Base-by-base conservation (phyloP, 2,888 invertebrate species). In the Aproaerema taeniolella region DNA sequence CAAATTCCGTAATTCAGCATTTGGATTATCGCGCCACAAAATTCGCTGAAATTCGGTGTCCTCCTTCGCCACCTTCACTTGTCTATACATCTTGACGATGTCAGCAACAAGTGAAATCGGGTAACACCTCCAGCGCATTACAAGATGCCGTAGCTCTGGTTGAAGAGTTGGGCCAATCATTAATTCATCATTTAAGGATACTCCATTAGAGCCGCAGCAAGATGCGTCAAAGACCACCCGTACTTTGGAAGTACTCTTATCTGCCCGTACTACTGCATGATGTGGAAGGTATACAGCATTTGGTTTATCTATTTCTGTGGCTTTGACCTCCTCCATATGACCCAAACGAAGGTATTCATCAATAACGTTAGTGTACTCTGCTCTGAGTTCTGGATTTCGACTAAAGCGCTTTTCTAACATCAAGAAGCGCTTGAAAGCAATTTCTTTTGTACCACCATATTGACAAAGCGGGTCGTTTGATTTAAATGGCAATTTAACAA, bases 11-110 rank as follows among this genome's bases (percentile, higher is more conserved):
- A 56, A 31, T 5, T 41, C 38, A 6, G 28, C 4, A 12, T 41
- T 31, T 25, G 34, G 20, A 24, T 39, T 12, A 30, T 42, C 25
- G 7, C 41, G 14, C 48, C 45, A 48, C 3, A 47, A 7, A n/a
- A 49, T 39, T 13, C 49, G 29, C 12, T 49, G 49, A 31, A 24
- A 49, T 6, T 38, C 37, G 8, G 39, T 12, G 28, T 62, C 46
- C 7, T 49, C 38, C 6, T 47, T 43, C 8, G 31, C 13, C 59
- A 62, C 55, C n/a, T n/a, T n/a, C n/a, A n/a, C n/a, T n/a, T n/a
- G n/a, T n/a, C n/a, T n/a, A n/a, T n/a, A n/a, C n/a, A 62, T 62
- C 43, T 62, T 54, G 9, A 46, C 34, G 6, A 57, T 44, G 37
- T 53, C 57, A 1, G 50, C 48, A 1, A 51, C 50, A 7, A 59